phyloP scores from a whole-genome alignment of 1,140 invertebrate genomes.

The Thalassaphorura encarpata region DNA sequence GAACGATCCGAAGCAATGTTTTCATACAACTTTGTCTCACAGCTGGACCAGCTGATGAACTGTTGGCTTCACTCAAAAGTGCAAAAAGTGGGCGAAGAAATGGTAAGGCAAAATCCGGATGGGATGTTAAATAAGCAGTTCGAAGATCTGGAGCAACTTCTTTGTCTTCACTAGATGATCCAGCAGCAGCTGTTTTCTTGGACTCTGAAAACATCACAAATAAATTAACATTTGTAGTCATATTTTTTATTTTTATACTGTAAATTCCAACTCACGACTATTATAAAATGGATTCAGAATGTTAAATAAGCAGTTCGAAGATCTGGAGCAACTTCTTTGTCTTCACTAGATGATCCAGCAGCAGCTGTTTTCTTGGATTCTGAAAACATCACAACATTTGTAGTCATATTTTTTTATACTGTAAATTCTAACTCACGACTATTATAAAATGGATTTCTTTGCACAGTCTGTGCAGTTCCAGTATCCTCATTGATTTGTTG shows the following conservation, averaged over 20 bases:
- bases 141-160: slow-evolving; percentile 20
- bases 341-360: slow-evolving; percentile 11
- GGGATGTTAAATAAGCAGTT: slow-evolving; percentile 18
- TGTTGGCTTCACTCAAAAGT: slow-evolving; percentile 77
- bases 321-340: slow-evolving; percentile 19
- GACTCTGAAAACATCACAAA: no score
- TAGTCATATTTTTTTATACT: background rate
- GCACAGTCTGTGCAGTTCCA: slow-evolving; percentile 81
- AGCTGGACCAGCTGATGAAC: slow-evolving; percentile 91
- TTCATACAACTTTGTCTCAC: slow-evolving; percentile 91
- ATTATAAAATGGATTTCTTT: slow-evolving; percentile 46
- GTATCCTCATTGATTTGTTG: slow-evolving; percentile 98
- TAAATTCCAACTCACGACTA: no score
- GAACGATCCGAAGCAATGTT: slow-evolving; percentile 90
- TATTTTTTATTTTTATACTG: no score
- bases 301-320: slow-evolving; percentile 22
- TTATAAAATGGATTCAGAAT: slow-evolving; percentile 30
- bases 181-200: no score
- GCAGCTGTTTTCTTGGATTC: no score
- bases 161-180: slow-evolving; percentile 15
- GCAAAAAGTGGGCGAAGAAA: slow-evolving; percentile 84
- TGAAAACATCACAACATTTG: no score
- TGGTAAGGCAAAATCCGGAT: slow-evolving; percentile 57
- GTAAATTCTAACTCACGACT: no score
- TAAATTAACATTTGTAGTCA: background rate